phyloP scores from a whole-genome alignment of 2,888 invertebrate genomes.

The Coleophora flavipennella region DNA sequence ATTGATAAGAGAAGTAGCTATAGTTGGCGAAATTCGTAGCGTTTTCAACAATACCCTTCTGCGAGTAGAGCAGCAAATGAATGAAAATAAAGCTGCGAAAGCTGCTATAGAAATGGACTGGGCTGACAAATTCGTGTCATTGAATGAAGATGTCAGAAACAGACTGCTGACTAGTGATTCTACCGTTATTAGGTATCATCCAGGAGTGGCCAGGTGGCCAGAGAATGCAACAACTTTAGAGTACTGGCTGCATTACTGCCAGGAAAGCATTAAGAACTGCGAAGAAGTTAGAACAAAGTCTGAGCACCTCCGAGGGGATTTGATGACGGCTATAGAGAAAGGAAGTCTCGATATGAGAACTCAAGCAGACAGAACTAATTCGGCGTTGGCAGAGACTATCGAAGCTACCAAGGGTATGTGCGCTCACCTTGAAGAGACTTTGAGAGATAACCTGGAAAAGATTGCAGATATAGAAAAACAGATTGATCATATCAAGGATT shows the following conservation, averaged over 20 bases:
- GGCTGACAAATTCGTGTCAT: slow-evolving; percentile 87
- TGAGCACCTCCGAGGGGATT: slow-evolving; percentile 75
- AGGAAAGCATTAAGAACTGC: slow-evolving; percentile 81
- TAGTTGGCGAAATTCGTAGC: slow-evolving; percentile 80
- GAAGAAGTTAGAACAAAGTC: slow-evolving; percentile 84
- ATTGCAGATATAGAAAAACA: slow-evolving; percentile 84
- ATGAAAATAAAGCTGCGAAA: slow-evolving; percentile 84
- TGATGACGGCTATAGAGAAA: slow-evolving; percentile 82
- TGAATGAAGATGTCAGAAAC: slow-evolving; percentile 80
- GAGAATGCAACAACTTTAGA: slow-evolving; percentile 78
- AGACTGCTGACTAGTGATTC: slow-evolving; percentile 77
- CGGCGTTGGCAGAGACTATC: slow-evolving; percentile 79
- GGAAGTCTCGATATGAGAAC: slow-evolving; percentile 84
- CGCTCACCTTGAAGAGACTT: slow-evolving; percentile 77
- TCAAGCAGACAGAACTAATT: slow-evolving; percentile 88
- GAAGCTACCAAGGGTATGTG: slow-evolving; percentile 82
- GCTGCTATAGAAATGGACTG: slow-evolving; percentile 87
- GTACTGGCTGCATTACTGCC: slow-evolving; percentile 87
- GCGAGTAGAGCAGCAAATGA: slow-evolving; percentile 79
- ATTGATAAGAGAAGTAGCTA: slow-evolving; percentile 80
- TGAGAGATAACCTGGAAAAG: slow-evolving; percentile 80
- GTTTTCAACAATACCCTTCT: slow-evolving; percentile 74
- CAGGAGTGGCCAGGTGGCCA: slow-evolving; percentile 85
- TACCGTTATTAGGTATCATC: slow-evolving; percentile 78
- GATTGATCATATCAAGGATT: slow-evolving; percentile 77